Percentiles rank a stretch among this genome's conserved stretches.
Evolutionary conservation across 1,140 invertebrate genomes (phyloP).

Genomic region (Eciton burchellii): DNA sequence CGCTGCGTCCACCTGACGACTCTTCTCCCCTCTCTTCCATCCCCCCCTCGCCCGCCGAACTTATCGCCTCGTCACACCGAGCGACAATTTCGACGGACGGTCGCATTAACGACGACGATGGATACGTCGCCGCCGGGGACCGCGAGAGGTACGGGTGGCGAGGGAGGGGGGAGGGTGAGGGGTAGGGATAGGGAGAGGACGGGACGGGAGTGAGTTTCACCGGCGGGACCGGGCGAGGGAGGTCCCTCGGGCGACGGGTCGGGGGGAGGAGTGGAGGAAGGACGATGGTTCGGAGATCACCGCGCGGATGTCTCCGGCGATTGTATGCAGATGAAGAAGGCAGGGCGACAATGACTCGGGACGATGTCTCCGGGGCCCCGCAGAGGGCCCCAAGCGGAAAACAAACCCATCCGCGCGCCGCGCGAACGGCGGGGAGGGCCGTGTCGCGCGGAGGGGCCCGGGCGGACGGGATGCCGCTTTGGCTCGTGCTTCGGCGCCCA

Average conservation of each 20-base stretch:
- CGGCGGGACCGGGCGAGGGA: not conserved
- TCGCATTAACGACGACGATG: constrained; percentile 81
- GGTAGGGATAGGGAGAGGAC: constrained; percentile 24
- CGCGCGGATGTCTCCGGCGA: constrained; percentile 80
- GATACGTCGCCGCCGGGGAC: constrained; percentile 62
- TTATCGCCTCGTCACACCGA: too few relatives aligned
- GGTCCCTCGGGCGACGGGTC: too few relatives aligned
- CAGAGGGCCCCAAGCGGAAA: constrained; percentile 69
- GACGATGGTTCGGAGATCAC: constrained; percentile 49
- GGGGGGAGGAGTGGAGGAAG: constrained; percentile 14
- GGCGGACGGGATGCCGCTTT: constrained; percentile 67
- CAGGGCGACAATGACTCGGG: constrained; percentile 84
- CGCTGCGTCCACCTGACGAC: not conserved
- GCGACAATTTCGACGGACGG: constrained; percentile 82
- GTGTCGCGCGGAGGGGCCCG: constrained; percentile 10
- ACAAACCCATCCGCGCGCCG: constrained; percentile 61
- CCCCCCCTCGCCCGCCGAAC: too few relatives aligned
- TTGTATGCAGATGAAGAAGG: constrained; percentile 86
- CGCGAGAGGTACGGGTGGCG: too few relatives aligned
- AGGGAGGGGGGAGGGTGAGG: not conserved
- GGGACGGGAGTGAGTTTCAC: constrained; percentile 39
- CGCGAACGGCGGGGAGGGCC: constrained; percentile 30
- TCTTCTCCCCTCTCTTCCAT: constrained; percentile 75
- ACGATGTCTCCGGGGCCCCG: constrained; percentile 70
- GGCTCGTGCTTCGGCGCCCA: constrained; percentile 75